Percentiles rank a stretch among this genome's conserved stretches.
Conservation (phyloP, 2,888 invertebrate species). For the Ophion costatus region DNA sequence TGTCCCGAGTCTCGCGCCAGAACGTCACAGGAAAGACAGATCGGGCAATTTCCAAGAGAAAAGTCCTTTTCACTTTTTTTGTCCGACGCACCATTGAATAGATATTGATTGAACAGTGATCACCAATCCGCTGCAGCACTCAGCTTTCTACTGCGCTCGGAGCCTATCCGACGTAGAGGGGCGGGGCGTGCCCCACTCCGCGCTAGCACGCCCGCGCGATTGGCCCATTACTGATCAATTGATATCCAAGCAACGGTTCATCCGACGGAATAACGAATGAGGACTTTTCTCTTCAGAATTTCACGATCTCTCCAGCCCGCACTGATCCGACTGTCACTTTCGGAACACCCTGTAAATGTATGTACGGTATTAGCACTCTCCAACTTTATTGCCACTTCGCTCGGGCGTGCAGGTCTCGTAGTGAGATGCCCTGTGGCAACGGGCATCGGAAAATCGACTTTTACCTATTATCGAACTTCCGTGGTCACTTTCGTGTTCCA, state of each 20-base stretch:
- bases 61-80: neutral
- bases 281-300: neutral
- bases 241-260: neutral
- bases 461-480: conserved; percentile 63
- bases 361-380: conserved; percentile 32
- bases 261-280: neutral
- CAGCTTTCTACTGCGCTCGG: no score
- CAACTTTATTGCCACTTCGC: conserved; percentile 40
- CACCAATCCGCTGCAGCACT: no score
- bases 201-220: neutral
- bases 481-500: conserved; percentile 57
- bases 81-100: no score
- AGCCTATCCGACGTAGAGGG: neutral
- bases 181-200: neutral
- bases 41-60: neutral
- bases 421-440: conserved; percentile 36
- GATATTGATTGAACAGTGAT: no score
- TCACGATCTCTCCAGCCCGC: neutral
- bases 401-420: conserved; percentile 54
- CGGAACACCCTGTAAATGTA: neutral
- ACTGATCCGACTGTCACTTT: neutral
- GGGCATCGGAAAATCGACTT: conserved; percentile 61
- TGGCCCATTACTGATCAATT: neutral
- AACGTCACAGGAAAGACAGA: neutral
- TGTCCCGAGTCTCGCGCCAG: conserved; percentile 5